A percentile compares a stretch with the other conserved stretches of the same genome.
Conservation (phyloP, 2,797 vertebrate species). For the Danio tinwini region DNA sequence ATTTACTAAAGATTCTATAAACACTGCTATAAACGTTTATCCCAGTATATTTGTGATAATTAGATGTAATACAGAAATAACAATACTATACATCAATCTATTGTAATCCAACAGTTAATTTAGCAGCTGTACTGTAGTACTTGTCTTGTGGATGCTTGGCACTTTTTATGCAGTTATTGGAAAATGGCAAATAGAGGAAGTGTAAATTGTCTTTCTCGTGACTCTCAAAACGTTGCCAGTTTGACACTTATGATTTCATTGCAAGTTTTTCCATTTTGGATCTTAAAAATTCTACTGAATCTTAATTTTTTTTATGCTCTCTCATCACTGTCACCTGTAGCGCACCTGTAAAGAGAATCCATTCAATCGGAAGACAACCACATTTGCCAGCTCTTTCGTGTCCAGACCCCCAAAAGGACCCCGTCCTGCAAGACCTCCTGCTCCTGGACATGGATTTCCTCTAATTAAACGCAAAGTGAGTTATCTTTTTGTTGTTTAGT, state of each 20-base stretch:
- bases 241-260: constrained; percentile 5
- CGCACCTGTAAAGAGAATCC: constrained; percentile 97
- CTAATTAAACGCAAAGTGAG: constrained; percentile 97
- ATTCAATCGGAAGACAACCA: constrained; percentile 92
- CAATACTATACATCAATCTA: too few relatives aligned
- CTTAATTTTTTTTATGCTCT: not conserved
- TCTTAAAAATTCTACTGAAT: not conserved
- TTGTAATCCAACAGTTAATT: too few relatives aligned
- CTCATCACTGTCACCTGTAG: constrained; percentile 67
- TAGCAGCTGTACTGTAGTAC: too few relatives aligned
- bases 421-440: constrained; percentile 90
- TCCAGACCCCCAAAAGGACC: constrained; percentile 84
- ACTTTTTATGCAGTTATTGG: not conserved
- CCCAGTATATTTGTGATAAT: too few relatives aligned
- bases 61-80: too few relatives aligned
- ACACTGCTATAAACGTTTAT: too few relatives aligned
- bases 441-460: constrained; percentile 95
- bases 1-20: too few relatives aligned
- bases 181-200: not conserved
- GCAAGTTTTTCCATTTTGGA: not conserved
- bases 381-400: constrained; percentile 75
- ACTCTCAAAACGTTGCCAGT: not conserved
- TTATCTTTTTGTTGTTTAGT: not conserved
- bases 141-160: not conserved
- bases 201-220: not conserved